phyloP scores from a whole-genome alignment of 2,888 invertebrate species.

The Rhimphoctona megacephalus region DNA sequence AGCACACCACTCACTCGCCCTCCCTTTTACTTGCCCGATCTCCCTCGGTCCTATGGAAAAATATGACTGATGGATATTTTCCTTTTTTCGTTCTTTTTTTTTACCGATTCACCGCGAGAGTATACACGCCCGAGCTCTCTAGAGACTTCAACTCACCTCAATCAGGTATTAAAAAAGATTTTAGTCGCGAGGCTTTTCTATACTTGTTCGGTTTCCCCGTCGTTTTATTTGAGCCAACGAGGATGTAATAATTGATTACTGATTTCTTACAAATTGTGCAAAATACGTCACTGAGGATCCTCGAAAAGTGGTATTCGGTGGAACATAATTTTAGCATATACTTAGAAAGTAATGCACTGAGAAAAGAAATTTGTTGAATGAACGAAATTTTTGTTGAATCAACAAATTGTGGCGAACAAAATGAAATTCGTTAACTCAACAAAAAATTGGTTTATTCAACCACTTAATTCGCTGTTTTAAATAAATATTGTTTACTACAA shows the following conservation, averaged over 20 bases:
- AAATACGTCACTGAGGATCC: neutral
- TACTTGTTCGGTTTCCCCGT: too few relatives aligned
- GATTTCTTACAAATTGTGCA: neutral
- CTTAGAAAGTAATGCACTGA: neutral
- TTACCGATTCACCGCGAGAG: slow-evolving; percentile 34
- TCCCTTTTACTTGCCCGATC: slow-evolving; percentile 44
- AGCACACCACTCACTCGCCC: slow-evolving; percentile 26
- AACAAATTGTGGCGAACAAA: too few relatives aligned
- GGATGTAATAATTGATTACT: neutral
- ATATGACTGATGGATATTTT: slow-evolving; percentile 65
- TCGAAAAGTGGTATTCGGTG: neutral
- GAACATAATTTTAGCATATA: neutral
- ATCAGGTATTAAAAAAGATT: slow-evolving; percentile 14
- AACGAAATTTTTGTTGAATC: too few relatives aligned
- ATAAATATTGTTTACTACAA: too few relatives aligned
- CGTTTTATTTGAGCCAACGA: neutral
- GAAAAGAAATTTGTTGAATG: too few relatives aligned
- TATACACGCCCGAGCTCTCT: slow-evolving; percentile 23
- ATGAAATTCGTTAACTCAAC: too few relatives aligned
- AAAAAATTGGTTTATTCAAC: too few relatives aligned
- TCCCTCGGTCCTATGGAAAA: slow-evolving; percentile 54
- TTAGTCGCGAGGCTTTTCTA: neutral
- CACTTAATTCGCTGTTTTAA: too few relatives aligned
- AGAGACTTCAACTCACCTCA: neutral
- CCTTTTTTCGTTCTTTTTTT: slow-evolving; percentile 9